Percentiles rank a stretch among this genome's conserved stretches.
Evolutionary conservation across 1,140 invertebrate genomes (phyloP).

Genomic region (Brachionus paranguensis): DNA sequence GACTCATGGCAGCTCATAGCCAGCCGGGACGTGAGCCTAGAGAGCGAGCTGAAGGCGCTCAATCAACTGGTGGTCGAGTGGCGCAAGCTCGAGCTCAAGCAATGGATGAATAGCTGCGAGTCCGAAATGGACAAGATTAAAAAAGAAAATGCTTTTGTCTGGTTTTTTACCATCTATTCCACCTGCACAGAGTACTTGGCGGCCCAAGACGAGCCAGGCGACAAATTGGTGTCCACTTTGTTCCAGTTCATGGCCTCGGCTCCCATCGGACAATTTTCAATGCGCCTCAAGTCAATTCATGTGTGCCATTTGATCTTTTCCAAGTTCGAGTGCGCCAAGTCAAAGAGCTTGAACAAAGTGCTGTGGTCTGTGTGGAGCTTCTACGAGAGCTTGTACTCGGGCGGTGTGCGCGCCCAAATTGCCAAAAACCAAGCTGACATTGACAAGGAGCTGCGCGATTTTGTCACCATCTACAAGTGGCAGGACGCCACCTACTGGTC

Average conservation of each 20-base stretch:
- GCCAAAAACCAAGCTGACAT: not conserved
- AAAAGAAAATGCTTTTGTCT: not conserved
- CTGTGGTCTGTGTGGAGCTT: conserved; percentile 8
- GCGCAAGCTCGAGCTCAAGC: conserved; percentile 79
- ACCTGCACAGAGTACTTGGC: not conserved
- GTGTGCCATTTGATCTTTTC: not conserved
- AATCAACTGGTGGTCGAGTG: conserved; percentile 77
- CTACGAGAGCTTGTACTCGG: not conserved
- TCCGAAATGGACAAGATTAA: not conserved
- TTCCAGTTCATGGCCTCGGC: not conserved
- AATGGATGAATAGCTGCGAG: conserved; percentile 13
- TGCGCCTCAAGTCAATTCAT: not conserved
- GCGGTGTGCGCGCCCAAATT: not conserved
- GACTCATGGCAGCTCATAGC: conserved; percentile 87
- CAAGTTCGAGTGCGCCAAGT: not conserved
- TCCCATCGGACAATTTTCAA: not conserved
- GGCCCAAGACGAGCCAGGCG: not conserved
- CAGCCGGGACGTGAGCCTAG: conserved; percentile 74
- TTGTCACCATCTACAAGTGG: conserved; percentile 22
- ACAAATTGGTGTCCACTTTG: not conserved
- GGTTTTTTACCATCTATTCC: conserved; percentile 15
- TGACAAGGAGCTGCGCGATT: conserved; percentile 2
- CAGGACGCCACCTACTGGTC: conserved; percentile 36
- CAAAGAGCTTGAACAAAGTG: not conserved
- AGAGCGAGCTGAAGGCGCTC: conserved; percentile 64